These are phyloP conservation scores for Luperina testacea DNA, from an alignment of 2,888 invertebrate species.

Conservation along the genomic window DNA sequence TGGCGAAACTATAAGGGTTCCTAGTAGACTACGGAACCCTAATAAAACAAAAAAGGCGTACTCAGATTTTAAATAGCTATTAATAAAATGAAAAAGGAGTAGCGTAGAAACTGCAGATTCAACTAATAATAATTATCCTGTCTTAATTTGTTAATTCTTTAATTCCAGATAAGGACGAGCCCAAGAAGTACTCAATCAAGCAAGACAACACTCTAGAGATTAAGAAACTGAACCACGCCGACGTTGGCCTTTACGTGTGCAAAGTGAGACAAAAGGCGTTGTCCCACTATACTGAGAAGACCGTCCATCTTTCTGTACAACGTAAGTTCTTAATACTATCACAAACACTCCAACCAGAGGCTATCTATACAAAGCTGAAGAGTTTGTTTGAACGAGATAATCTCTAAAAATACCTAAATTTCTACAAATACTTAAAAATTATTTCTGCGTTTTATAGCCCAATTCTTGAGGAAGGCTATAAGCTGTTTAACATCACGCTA, in stretches of 20 bases:
- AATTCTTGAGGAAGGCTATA: too few species aligned
- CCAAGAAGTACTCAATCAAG: constrained; percentile 76
- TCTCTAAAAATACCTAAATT: not conserved
- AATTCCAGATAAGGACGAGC: constrained; percentile 70
- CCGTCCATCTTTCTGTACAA: constrained; percentile 78
- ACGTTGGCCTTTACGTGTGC: constrained; percentile 83
- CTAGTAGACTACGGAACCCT: too few species aligned
- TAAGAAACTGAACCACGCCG: constrained; percentile 80
- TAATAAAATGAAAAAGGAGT: not conserved
- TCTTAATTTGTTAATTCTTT: not conserved
- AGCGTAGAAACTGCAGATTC: not conserved
- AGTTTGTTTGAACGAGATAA: not conserved
- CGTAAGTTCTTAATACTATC: constrained; percentile 76
- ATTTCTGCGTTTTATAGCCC: too few species aligned
- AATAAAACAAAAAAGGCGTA: not conserved
- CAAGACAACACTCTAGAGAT: constrained; percentile 80
- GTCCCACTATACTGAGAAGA: constrained; percentile 82
- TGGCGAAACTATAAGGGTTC: too few species aligned
- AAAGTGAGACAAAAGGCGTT: constrained; percentile 83
- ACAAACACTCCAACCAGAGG: not conserved
- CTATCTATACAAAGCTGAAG: not conserved
- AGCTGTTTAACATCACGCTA: not conserved
- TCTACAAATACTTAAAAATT: not conserved
- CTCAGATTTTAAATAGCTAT: not conserved
- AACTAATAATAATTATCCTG: not conserved